Base-by-base conservation (phyloP, 2,113 vertebrate genomes). In the Eleginops maclovinus region DNA sequence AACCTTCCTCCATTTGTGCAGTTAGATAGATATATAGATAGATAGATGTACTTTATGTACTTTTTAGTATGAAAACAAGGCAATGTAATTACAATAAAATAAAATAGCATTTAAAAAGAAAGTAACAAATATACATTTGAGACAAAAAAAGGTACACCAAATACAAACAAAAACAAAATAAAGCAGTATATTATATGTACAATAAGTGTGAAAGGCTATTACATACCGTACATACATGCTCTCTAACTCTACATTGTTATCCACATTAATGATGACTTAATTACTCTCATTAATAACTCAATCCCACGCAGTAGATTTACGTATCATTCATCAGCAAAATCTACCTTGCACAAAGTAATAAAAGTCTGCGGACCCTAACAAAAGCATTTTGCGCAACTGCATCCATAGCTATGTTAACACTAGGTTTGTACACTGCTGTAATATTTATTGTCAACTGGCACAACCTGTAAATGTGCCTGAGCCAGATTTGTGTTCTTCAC, bases 371-470 rank as follows among this genome's bases (percentile, higher is more conserved):
- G 14, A 44, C 43, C 43, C 54, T 74, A 77, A 79, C 58, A 82
- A 58, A 83, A 83, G 31, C 73, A 64, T 66, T 61, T 75, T 55
- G 71, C 81, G 75, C 59, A 31, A 31, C 22, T 19, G 31, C 71
- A 31, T 62, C 66, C 70, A 69, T 65, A 19, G 26, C 50, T 71
- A 75, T 70, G 59, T 71, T 24, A 51, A 50, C 41, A 76, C 79
- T 49, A 46, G 81, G 88, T 79, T 28, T 74, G 17, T n/a, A 72
- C 73, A 86, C 79, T 69, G 54, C 26, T 3, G 28, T 64, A 2
- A 74, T 87, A 87, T 89, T 89, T 88, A 84, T 86, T 73, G 75
- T 70, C 59, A 56, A 77, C 28, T 86, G 83, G 74, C 84, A 79
- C 78, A 36, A n/a, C 24, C 54, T 22, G 46, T 16, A n/a, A 61